Percentiles rank a stretch among this genome's conserved stretches.
Evolutionary conservation across 2,888 invertebrate species (phyloP).

Genomic region (Agapostemon virescens): DNA sequence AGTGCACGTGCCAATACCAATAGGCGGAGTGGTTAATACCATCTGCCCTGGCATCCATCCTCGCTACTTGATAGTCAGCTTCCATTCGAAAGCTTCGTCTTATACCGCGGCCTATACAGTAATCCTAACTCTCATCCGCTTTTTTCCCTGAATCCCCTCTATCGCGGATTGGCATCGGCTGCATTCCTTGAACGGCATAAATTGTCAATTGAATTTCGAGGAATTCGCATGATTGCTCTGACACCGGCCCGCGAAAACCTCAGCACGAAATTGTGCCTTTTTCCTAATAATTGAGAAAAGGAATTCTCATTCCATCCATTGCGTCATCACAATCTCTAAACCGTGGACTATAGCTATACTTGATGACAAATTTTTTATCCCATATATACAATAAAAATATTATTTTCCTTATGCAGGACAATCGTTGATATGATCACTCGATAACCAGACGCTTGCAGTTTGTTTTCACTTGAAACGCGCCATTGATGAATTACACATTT

Average conservation of each 20-base stretch:
- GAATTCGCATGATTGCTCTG: background rate
- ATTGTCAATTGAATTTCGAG: constrained; percentile 17
- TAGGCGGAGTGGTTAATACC: constrained; percentile 71
- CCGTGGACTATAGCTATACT: no score
- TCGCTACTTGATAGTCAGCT: constrained; percentile 72
- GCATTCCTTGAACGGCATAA: constrained; percentile 7
- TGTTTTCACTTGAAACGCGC: no score
- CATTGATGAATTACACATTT: no score
- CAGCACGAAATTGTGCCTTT: background rate
- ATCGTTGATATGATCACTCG: no score
- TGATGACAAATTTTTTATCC: no score
- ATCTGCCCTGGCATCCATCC: constrained; percentile 68
- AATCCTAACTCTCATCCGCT: constrained; percentile 55
- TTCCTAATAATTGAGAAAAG: background rate
- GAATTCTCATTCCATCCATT: background rate
- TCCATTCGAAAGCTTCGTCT: constrained; percentile 67
- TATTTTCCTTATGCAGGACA: no score
- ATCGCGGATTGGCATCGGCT: constrained; percentile 17
- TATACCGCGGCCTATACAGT: constrained; percentile 56
- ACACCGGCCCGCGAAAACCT: background rate
- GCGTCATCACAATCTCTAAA: background rate
- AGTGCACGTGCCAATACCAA: constrained; percentile 70
- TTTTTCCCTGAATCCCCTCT: constrained; percentile 26
- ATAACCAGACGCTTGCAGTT: no score
- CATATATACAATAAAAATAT: no score